Base-by-base conservation (phyloP, 1,140 invertebrate genomes). In the Anagrus nilaparvatae region DNA sequence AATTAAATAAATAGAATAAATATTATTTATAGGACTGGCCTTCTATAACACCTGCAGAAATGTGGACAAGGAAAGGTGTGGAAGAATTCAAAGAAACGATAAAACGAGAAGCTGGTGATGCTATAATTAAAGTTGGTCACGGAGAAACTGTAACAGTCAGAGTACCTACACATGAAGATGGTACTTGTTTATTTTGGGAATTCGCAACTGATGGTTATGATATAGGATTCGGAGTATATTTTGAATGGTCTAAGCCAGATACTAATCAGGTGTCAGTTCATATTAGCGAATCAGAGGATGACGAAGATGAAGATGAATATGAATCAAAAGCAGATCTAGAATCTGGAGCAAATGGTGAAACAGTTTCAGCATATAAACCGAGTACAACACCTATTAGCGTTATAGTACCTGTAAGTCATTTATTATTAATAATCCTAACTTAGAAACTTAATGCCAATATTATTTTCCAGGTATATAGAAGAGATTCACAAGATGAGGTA, bases 161-260 rank as follows among this genome's bases (percentile, higher is more conserved):
- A 40, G 97, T 99, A 18, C 97, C 97, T 12, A 99, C 97, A 1
- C 93, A 98, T 63, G 77, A 85, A 49, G 85, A 92, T 56, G 96
- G 95, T 1, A 80, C 83, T 1, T 88, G 87, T 57, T 69, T 99
- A n/a, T 97, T 94, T 64, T 99, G 96, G 96, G 97, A 99, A 71
- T 99, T 99, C 68, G 92, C 94, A 7, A 99, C 96, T 0, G 97
- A 99, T 63, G 81, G 80, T 55, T 99, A 97, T 64, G 97, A 99
- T 60, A 92, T 99, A 55, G 96, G 94, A 34, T 99, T 99, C 71
- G 97, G 96, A 5, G 79, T 99, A 30, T 97, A 87, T 63, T 99
- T 99, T 65, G 96, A 99, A 69, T 99, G 94, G 93, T 87, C 81
- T 4, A 87, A 89, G 55, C 84, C 83, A 10, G 75, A 76, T 16